Percentiles rank a stretch among this genome's conserved stretches.
Conservation (phyloP, 2,113 vertebrate species). For the Lonchura striata region DNA sequence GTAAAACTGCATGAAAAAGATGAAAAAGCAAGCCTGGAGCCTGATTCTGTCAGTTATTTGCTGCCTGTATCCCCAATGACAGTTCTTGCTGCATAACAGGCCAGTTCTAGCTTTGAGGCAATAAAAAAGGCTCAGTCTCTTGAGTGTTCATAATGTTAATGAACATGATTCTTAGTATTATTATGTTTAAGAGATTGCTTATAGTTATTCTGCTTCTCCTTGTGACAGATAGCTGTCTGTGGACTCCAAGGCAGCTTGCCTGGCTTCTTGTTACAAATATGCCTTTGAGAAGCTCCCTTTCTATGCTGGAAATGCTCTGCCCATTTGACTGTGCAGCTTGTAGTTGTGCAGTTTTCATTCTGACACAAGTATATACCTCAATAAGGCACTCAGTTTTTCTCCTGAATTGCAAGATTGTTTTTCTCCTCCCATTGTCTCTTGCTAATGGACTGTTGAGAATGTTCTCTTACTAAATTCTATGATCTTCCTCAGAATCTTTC, state of each 20-base stretch:
- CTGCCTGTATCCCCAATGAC: background rate
- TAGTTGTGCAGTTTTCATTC: background rate
- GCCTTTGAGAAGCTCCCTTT: background rate
- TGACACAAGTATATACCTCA: background rate
- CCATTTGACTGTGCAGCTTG: background rate
- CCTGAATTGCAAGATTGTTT: background rate
- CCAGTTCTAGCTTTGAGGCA: constrained; percentile 19
- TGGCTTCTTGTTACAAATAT: background rate
- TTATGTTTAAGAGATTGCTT: constrained; percentile 28
- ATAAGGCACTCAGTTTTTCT: background rate
- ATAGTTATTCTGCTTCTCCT: background rate
- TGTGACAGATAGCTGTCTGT: background rate
- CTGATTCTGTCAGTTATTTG: constrained; percentile 39
- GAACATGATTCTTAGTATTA: background rate
- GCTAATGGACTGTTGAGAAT: background rate
- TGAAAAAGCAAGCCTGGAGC: constrained; percentile 23
- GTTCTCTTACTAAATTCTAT: background rate
- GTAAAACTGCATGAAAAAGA: background rate
- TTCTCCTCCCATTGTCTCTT: background rate
- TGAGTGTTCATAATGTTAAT: constrained; percentile 5
- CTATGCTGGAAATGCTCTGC: background rate
- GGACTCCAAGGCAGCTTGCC: background rate
- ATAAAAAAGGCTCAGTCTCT: background rate
- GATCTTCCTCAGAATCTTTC: background rate
- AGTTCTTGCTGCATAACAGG: background rate